Evolutionary conservation across 2,888 invertebrate species (phyloP).

Genomic region (Oligia fasciuncula): DNA sequence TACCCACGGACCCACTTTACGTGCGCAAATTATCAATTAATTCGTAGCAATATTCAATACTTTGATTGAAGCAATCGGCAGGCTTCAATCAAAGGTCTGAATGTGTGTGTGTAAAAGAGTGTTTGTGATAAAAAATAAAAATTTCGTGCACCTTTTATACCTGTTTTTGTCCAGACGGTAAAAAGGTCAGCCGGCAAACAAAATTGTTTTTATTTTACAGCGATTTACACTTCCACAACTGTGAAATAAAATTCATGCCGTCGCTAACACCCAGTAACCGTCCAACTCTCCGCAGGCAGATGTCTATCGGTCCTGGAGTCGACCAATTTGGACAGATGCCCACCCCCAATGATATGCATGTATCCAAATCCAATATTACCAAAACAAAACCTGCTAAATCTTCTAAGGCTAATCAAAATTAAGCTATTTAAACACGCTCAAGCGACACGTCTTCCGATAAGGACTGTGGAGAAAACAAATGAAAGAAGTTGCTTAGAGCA

Average conservation of each 20-base stretch:
- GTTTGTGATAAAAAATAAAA: no score
- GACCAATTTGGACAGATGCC: constrained; percentile 37
- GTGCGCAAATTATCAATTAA: no score
- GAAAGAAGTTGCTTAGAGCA: no score
- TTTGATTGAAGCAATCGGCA: no score
- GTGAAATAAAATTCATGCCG: constrained; percentile 16
- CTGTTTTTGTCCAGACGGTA: no score
- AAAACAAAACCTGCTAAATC: not conserved
- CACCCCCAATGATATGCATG: constrained; percentile 23
- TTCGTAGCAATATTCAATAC: no score
- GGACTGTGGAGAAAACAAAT: not conserved
- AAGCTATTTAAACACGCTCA: not conserved
- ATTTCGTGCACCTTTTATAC: no score
- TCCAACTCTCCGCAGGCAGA: not conserved
- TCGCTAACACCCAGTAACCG: not conserved
- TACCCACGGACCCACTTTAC: no score
- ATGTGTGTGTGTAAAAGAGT: no score
- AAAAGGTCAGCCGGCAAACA: no score
- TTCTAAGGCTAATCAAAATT: not conserved
- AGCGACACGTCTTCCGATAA: not conserved
- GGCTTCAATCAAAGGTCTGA: no score
- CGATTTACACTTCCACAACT: constrained; percentile 25
- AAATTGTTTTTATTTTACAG: constrained; percentile 17
- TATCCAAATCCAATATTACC: not conserved
- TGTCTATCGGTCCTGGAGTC: constrained; percentile 26